Percentiles rank a stretch among this genome's conserved stretches.
phyloP scores from a whole-genome alignment of 2,888 invertebrate genomes.

The Eupithecia abbreviata region DNA sequence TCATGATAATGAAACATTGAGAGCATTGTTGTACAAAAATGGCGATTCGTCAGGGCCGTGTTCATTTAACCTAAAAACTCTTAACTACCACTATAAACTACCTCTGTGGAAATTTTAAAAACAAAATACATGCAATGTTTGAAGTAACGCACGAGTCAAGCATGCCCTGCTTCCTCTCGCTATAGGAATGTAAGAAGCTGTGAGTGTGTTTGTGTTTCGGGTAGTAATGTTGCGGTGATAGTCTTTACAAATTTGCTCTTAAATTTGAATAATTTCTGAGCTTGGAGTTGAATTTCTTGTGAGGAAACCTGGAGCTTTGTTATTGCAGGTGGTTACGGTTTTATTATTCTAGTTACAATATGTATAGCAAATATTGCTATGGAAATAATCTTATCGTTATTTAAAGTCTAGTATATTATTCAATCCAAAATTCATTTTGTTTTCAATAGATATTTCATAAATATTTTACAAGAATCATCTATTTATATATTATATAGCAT shows the following conservation, averaged over 20 bases:
- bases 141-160: conserved; percentile 70
- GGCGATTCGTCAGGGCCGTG: background rate
- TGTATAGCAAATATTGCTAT: background rate
- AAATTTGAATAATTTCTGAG: background rate
- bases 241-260: background rate
- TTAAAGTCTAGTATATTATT: background rate
- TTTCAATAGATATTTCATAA: background rate
- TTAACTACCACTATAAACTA: conserved; percentile 15
- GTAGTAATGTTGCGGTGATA: conserved; percentile 15
- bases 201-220: conserved; percentile 34
- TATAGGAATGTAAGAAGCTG: conserved; percentile 53
- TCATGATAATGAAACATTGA: background rate
- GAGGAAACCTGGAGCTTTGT: background rate
- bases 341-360: background rate
- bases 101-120: conserved; percentile 68
- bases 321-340: background rate
- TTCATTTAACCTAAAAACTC: conserved; percentile 10
- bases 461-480: background rate
- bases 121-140: conserved; percentile 72
- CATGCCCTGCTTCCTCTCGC: conserved; percentile 73
- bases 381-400: background rate
- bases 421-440: background rate
- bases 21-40: background rate
- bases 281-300: background rate
- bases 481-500: no score